Evolutionary conservation across 1,140 invertebrate species (phyloP).

Genomic region (Drosophila tristis): DNA sequence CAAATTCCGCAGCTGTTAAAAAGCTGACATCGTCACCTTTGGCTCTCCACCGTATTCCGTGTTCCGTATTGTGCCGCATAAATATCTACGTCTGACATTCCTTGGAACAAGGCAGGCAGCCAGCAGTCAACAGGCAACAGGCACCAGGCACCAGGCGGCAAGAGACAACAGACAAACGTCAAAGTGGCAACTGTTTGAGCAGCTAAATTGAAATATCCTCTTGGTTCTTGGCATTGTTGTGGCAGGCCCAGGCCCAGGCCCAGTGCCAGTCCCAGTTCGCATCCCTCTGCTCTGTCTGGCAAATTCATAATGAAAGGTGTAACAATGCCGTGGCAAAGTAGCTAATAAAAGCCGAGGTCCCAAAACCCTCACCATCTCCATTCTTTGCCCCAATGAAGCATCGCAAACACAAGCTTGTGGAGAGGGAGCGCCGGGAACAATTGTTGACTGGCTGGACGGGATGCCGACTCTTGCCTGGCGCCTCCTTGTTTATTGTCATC

Average conservation of each 20-base stretch:
- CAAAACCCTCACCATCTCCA: slow-evolving; percentile 23
- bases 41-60: slow-evolving; percentile 10
- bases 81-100: slow-evolving; percentile 77
- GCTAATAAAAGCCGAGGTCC: slow-evolving; percentile 71
- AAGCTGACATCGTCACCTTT: slow-evolving; percentile 81
- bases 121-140: slow-evolving; percentile 35
- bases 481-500: slow-evolving; percentile 76
- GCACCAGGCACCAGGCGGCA: slow-evolving; percentile 18
- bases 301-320: slow-evolving; percentile 79
- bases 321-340: slow-evolving; percentile 77
- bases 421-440: slow-evolving; percentile 40
- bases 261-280: not conserved
- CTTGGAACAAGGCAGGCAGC: slow-evolving; percentile 10
- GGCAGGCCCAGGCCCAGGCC: slow-evolving; percentile 36
- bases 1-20: slow-evolving; percentile 80
- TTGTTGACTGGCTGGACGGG: slow-evolving; percentile 39
- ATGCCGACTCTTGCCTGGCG: slow-evolving; percentile 26
- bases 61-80: slow-evolving; percentile 65
- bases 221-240: slow-evolving; percentile 72
- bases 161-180: slow-evolving; percentile 67
- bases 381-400: not conserved
- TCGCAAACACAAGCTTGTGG: slow-evolving; percentile 32
- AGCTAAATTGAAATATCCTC: slow-evolving; percentile 82
- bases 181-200: slow-evolving; percentile 80
- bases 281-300: slow-evolving; percentile 9